These are phyloP conservation scores for Chelidonichthys spinosus DNA, from an alignment of 2,797 vertebrate species.

Conservation along the genomic window DNA sequence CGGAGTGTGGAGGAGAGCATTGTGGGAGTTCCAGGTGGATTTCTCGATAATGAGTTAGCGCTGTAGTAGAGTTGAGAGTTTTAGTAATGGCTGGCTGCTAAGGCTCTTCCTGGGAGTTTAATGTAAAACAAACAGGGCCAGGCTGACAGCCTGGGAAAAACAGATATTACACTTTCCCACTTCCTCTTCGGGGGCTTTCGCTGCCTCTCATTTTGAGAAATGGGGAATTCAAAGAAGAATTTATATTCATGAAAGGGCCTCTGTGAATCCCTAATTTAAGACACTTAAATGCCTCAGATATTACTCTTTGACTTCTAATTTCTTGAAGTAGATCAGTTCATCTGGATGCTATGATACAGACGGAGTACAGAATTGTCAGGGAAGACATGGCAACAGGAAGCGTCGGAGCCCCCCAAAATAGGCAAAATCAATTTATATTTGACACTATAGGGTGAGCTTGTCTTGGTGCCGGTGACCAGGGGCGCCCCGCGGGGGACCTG, in stretches of 20 bases:
- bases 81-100: slow-evolving; percentile 86
- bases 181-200: slow-evolving; percentile 64
- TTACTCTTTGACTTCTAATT: slow-evolving; percentile 47
- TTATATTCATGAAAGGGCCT: slow-evolving; percentile 62
- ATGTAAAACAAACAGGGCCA: slow-evolving; percentile 85
- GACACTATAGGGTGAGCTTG: slow-evolving; percentile 52
- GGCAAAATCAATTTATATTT: slow-evolving; percentile 14
- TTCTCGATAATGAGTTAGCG: slow-evolving; percentile 86
- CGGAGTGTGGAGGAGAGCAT: slow-evolving; percentile 84
- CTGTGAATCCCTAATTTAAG: slow-evolving; percentile 49
- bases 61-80: slow-evolving; percentile 81
- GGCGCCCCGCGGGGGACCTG: slow-evolving; percentile 61
- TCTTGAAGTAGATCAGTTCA: slow-evolving; percentile 18
- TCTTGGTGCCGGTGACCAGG: slow-evolving; percentile 66
- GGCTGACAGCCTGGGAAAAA: slow-evolving; percentile 78
- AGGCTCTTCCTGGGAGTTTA: slow-evolving; percentile 81
- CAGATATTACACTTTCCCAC: slow-evolving; percentile 74
- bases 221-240: slow-evolving; percentile 57
- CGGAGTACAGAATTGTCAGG: slow-evolving; percentile 16
- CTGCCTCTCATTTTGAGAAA: slow-evolving; percentile 56
- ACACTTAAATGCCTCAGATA: slow-evolving; percentile 52
- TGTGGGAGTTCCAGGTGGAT: slow-evolving; percentile 89
- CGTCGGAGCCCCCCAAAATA: slow-evolving; percentile 38
- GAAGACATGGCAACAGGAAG: slow-evolving; percentile 14
- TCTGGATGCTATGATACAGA: slow-evolving; percentile 43